Base-by-base conservation (phyloP, 2,797 vertebrate species). In the Pseudopleuronectes americanus region DNA sequence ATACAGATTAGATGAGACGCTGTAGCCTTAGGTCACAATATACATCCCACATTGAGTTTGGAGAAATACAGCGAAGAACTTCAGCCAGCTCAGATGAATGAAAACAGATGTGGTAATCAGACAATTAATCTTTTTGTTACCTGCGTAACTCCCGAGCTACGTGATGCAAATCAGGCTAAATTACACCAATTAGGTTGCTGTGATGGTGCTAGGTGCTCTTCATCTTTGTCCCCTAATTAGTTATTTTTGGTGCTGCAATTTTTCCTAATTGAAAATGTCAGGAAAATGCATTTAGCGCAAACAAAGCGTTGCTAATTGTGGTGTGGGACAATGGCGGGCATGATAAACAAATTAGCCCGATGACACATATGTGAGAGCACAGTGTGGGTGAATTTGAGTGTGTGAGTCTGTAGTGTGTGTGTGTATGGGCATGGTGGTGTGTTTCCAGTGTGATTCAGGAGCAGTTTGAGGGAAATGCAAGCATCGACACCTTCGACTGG, bases 231-330 rank as follows among this genome's bases (percentile, higher is more conserved):
- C 64, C 71, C 73, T 87, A 88, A 90, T 92, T 86, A 91, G 76
- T 76, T 83, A 77, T 87, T 92, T 92, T 90, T 87, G 74, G 76
- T 79, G 80, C 75, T 43, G 79, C 74, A 86, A 88, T 90, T 90
- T 86, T 85, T 86, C 77, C 68, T 91, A 86, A 92, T 90, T 90
- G 86, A 87, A 92, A 80, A 86, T 45, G 81, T 90, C 90, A 89
- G 77, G 74, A 85, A 91, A 87, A 91, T 77, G 81, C 57, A 77
- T 88, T 80, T 76, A 83, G 65, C 67, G 72, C 87, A 90, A 92
- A 90, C 89, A 90, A 85, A 90, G 87, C 79, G 36, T 80, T 59
- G 78, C 84, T 91, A 90, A 92, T 91, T 91, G 79, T 64, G 66
- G 66, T 23, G 68, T 61, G 68, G 61, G 71, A 86, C 80, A 86